These are phyloP conservation scores for Neoarius graeffei DNA, from an alignment of 2,113 vertebrate species.

Conservation along the genomic window DNA sequence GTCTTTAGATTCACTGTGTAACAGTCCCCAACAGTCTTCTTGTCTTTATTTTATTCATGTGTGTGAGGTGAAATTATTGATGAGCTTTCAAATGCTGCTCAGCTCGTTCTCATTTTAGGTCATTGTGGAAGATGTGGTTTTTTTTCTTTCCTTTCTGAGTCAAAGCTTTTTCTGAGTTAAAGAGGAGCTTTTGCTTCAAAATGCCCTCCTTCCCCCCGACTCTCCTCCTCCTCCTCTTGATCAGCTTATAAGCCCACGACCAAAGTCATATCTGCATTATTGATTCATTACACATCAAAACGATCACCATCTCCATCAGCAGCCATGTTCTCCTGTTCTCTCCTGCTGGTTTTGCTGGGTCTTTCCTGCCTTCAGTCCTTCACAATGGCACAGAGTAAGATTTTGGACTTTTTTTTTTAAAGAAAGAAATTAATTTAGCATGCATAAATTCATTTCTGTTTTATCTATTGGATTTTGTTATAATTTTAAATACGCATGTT, in stretches of 20 bases:
- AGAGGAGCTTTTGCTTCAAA: not conserved
- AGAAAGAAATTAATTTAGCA: not conserved
- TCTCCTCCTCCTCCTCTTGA: not conserved
- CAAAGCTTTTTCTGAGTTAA: too few species aligned
- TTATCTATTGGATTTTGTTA: not conserved
- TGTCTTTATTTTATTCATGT: not conserved
- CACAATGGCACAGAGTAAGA: not conserved
- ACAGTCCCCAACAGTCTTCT: too few species aligned
- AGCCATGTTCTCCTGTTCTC: not conserved
- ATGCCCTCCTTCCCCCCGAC: not conserved
- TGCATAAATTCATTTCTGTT: not conserved
- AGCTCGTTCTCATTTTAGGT: not conserved
- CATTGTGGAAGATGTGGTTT: too few species aligned
- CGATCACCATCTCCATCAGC: not conserved
- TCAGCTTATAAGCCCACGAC: not conserved
- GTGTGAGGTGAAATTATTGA: not conserved
- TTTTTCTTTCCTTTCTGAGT: not conserved
- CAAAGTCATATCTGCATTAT: not conserved
- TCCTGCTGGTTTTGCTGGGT: not conserved
- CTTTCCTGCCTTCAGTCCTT: conserved; percentile 13
- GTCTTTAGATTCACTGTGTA: too few species aligned
- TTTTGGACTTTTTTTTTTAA: not conserved
- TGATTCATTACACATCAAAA: not conserved
- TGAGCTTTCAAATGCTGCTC: not conserved
- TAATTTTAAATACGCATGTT: not conserved